phyloP scores from a whole-genome alignment of 2,888 invertebrate genomes.

The Vanessa cardui region DNA sequence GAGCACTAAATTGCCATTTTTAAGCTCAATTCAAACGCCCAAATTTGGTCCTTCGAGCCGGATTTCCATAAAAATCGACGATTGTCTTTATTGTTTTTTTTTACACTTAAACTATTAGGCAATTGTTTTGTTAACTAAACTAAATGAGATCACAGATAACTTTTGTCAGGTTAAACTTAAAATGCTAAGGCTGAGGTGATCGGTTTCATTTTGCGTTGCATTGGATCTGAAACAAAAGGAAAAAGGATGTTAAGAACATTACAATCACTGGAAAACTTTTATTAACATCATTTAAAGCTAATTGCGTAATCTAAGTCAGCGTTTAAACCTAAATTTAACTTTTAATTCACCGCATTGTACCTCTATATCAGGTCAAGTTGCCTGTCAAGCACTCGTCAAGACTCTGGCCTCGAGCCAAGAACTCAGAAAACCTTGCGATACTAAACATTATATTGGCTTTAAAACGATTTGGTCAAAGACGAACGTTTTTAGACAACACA shows the following conservation, averaged over 20 bases:
- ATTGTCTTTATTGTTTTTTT: constrained; percentile 43
- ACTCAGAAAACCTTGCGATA: constrained; percentile 50
- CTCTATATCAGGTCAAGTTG: constrained; percentile 72
- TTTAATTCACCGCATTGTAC: constrained; percentile 48
- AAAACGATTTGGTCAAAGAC: constrained; percentile 52
- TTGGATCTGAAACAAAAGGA: constrained; percentile 68
- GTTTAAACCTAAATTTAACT: constrained; percentile 37
- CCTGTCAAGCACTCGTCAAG: constrained; percentile 69
- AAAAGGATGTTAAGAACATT: constrained; percentile 21
- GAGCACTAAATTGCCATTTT: constrained; percentile 57
- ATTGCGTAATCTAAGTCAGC: constrained; percentile 23
- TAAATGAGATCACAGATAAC: constrained; percentile 80
- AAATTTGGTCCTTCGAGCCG: constrained; percentile 53
- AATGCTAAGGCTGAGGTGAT: constrained; percentile 68
- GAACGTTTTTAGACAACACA: constrained; percentile 15
- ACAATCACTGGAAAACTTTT: background rate
- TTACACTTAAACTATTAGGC: constrained; percentile 62
- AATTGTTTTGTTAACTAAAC: constrained; percentile 59
- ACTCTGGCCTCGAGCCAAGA: constrained; percentile 68
- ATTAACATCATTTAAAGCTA: constrained; percentile 14
- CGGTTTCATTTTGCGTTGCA: constrained; percentile 61
- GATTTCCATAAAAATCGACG: constrained; percentile 38
- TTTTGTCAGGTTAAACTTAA: constrained; percentile 77
- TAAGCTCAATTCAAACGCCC: constrained; percentile 45
- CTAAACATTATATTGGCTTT: constrained; percentile 57